Evolutionary conservation across 2,797 vertebrate genomes (phyloP).

Genomic region (Benthosema pterotum): DNA sequence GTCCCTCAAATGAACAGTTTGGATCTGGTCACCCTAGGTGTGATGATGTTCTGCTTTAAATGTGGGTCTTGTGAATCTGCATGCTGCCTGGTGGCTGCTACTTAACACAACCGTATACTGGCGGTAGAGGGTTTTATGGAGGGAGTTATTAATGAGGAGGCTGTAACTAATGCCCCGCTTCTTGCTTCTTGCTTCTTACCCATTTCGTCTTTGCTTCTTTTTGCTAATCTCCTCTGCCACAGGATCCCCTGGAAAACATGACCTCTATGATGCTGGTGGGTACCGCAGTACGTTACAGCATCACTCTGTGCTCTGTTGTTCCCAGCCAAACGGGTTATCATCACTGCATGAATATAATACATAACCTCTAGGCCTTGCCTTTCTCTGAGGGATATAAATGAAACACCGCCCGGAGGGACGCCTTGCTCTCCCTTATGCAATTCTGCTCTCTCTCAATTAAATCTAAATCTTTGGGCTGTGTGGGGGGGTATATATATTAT

Average conservation of each 20-base stretch:
- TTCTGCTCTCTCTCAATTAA: too few relatives aligned
- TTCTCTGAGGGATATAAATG: too few relatives aligned
- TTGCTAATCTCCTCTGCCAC: constrained; percentile 54
- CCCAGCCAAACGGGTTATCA: too few relatives aligned
- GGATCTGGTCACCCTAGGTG: too few relatives aligned
- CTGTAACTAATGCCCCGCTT: constrained; percentile 51
- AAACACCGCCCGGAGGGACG: too few relatives aligned
- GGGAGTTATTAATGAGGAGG: constrained; percentile 4
- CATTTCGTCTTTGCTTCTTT: constrained; percentile 19
- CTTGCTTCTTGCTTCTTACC: constrained; percentile 28
- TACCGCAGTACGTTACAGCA: constrained; percentile 27
- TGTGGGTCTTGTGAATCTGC: constrained; percentile 1
- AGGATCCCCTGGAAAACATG: constrained; percentile 75
- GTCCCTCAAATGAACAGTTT: too few relatives aligned
- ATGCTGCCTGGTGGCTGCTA: constrained; percentile 19
- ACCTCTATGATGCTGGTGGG: constrained; percentile 70
- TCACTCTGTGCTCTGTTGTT: background rate
- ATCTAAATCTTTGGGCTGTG: too few relatives aligned
- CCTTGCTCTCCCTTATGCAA: too few relatives aligned
- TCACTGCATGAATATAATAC: too few relatives aligned
- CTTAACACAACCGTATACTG: background rate
- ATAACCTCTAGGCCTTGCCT: too few relatives aligned
- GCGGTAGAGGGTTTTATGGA: constrained; percentile 13
- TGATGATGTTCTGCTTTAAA: too few relatives aligned
- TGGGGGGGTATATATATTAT: too few relatives aligned